phyloP scores from a whole-genome alignment of 2,888 invertebrate genomes.

The Sphaerophoria rueppellii region DNA sequence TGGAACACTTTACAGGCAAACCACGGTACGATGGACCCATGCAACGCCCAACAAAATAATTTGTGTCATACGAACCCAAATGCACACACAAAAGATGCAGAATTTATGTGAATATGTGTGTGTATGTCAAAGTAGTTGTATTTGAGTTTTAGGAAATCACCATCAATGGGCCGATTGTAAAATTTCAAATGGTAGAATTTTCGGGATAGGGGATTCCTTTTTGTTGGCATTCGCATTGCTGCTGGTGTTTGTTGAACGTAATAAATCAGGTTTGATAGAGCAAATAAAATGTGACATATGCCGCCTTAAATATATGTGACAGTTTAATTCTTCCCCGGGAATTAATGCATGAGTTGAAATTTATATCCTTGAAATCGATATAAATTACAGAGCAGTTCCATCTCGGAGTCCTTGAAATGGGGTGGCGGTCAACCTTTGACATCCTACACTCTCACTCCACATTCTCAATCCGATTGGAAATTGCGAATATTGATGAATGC shows the following conservation, averaged over 20 bases:
- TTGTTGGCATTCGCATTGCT: neutral
- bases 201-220: slow-evolving; percentile 58
- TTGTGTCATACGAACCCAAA: slow-evolving; percentile 11
- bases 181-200: slow-evolving; percentile 70
- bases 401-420: slow-evolving; percentile 48
- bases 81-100: slow-evolving; percentile 33
- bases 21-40: no score
- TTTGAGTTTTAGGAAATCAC: slow-evolving; percentile 70
- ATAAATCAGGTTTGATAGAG: slow-evolving; percentile 76
- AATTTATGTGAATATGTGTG: slow-evolving; percentile 16
- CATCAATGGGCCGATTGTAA: slow-evolving; percentile 72
- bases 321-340: slow-evolving; percentile 75
- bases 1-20: no score
- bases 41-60: neutral
- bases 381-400: slow-evolving; percentile 71
- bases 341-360: slow-evolving; percentile 73
- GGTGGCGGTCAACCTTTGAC: slow-evolving; percentile 29
- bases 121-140: neutral
- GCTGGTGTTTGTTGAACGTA: slow-evolving; percentile 56
- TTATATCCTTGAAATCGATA: slow-evolving; percentile 73
- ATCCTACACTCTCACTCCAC: slow-evolving; percentile 26
- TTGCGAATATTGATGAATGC: slow-evolving; percentile 70
- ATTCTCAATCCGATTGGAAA: slow-evolving; percentile 48
- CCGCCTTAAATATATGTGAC: slow-evolving; percentile 76
- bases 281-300: slow-evolving; percentile 76